These are phyloP conservation scores for Nezara viridula DNA, from an alignment of 2,888 invertebrate species.

Conservation along the genomic window DNA sequence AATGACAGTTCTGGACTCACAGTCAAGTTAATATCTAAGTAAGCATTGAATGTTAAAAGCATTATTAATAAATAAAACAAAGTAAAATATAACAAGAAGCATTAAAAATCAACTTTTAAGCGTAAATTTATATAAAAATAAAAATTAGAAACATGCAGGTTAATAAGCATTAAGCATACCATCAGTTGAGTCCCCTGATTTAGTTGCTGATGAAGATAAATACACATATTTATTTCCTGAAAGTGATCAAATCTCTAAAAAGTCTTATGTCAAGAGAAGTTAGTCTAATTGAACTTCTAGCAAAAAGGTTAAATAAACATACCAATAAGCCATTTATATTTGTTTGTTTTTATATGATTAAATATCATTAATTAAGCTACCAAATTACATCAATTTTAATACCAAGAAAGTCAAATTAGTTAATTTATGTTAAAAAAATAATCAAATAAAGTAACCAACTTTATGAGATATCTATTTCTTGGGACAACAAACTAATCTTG, in stretches of 20 bases:
- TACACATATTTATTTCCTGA: background rate
- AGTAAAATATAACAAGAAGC: background rate
- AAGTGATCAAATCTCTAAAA: constrained; percentile 1
- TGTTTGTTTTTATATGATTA: too few species aligned
- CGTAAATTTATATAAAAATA: background rate
- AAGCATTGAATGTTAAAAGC: constrained; percentile 47
- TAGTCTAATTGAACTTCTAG: background rate
- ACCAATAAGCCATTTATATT: background rate
- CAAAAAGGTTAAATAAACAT: background rate
- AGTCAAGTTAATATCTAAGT: constrained; percentile 49
- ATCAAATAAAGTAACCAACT: too few species aligned
- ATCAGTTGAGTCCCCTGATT: constrained; percentile 13
- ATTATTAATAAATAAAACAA: constrained; percentile 42
- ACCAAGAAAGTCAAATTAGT: background rate
- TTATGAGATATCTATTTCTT: too few species aligned
- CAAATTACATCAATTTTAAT: background rate
- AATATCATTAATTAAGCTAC: too few species aligned
- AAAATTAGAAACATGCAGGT: constrained; percentile 47
- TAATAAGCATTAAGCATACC: constrained; percentile 54
- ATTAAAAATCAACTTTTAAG: background rate
- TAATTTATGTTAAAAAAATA: background rate
- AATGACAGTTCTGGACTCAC: constrained; percentile 61
- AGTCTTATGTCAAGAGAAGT: background rate
- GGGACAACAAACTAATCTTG: background rate
- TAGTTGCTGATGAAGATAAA: background rate